Base-by-base conservation (phyloP, 1,140 invertebrate species). In the Drosophila parabipectinata region DNA sequence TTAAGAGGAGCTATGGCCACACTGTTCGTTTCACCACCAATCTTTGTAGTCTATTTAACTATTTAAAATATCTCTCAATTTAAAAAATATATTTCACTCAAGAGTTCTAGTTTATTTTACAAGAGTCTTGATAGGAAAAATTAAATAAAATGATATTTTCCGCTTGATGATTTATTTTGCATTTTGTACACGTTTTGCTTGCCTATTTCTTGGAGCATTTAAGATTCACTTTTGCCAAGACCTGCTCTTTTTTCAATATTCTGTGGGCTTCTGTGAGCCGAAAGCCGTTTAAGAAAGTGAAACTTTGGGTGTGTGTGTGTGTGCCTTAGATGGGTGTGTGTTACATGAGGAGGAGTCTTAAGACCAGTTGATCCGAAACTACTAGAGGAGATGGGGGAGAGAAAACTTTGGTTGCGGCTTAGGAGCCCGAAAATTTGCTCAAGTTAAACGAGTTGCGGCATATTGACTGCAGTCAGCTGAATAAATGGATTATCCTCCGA, bases 401-500 rank as follows among this genome's bases (percentile, higher is more conserved):
- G 34, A 37, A 64, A 79, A 79, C 71, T 66, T 80, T 61, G 64
- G 39, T 39, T 66, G 66, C 57, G 72, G 77, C 72, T 80, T 76
- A 66, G 64, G 59, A 47, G n/a, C 61, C 61, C 60, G 48, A 61
- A 79, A 80, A 80, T 80, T 80, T 80, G 64, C 51, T 47, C 67
- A 80, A 80, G 56, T 76, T 77, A 64, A 79, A 71, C 77, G 56
- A 79, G 72, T 71, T 79, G 77, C 57, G 77, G 51, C 48, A 69
- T 63, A 74, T 74, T 74, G 62, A 71, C 63, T 55, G 75, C 75
- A 78, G 60, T 59, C 69, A 63, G 69, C 59, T 73, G 52, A 63
- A 45, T 74, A 75, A 75, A 73, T 75, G 60, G 72, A 74, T 75
- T 75, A 74, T 64, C 64, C 60, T 44, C 41, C n/a, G n/a, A 14